Percentiles rank a stretch among this genome's conserved stretches.
Conservation (phyloP, 2,113 vertebrate genomes). For the Nerophis lumbriciformis region DNA sequence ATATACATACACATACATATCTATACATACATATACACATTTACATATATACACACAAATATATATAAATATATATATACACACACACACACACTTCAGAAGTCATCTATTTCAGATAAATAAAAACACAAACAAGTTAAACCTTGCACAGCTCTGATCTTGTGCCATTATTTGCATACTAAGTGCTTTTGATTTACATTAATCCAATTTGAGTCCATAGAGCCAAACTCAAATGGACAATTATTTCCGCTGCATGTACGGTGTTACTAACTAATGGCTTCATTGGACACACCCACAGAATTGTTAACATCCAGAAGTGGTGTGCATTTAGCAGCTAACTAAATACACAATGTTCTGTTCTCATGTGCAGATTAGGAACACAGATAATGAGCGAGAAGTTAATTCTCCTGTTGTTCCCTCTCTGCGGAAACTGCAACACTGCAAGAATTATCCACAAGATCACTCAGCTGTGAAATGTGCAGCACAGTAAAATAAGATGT, state of each 20-base stretch:
- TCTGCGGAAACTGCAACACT: not conserved
- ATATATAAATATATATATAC: too few species aligned
- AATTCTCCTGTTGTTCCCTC: not conserved
- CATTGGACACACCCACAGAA: not conserved
- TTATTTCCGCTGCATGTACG: not conserved
- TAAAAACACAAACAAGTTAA: too few species aligned
- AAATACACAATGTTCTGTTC: not conserved
- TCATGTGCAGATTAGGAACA: not conserved
- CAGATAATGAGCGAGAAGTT: not conserved
- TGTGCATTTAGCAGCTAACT: not conserved
- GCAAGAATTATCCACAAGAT: not conserved
- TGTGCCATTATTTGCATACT: constrained; percentile 33
- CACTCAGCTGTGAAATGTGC: constrained; percentile 1
- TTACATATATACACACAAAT: too few species aligned
- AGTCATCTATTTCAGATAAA: too few species aligned
- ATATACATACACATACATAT: too few species aligned
- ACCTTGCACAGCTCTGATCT: too few species aligned
- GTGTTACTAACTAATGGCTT: not conserved
- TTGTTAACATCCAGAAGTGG: not conserved
- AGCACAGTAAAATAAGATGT: not conserved
- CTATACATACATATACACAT: too few species aligned
- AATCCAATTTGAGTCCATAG: constrained; percentile 15
- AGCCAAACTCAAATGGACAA: not conserved
- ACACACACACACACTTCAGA: too few species aligned
- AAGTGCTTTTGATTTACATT: constrained; percentile 34